These are phyloP conservation scores for Brachystomella parvula DNA, from an alignment of 1,140 invertebrate genomes.

Conservation along the genomic window DNA sequence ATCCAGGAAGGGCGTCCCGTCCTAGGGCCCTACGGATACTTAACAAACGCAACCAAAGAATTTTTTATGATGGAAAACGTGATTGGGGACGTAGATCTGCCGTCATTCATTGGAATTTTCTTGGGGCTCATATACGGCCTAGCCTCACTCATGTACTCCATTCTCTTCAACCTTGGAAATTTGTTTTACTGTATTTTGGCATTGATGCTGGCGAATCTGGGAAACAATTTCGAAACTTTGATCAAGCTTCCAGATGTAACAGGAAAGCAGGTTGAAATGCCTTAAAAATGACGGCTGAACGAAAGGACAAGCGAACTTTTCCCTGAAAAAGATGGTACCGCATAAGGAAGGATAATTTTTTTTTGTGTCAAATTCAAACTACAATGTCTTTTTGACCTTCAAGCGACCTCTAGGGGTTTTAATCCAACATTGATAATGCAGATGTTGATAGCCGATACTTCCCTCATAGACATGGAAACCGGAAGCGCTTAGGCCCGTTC, in stretches of 20 bases:
- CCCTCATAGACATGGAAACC: background rate
- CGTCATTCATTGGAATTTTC: background rate
- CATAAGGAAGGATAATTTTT: background rate
- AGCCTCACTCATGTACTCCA: background rate
- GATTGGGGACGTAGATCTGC: background rate
- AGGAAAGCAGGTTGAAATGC: background rate
- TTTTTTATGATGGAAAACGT: background rate
- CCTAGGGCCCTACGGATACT: background rate
- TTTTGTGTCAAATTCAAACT: background rate
- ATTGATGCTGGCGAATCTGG: background rate
- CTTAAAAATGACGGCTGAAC: no score
- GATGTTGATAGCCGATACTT: background rate
- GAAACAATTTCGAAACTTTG: background rate
- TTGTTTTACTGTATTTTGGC: background rate
- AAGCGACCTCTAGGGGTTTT: background rate
- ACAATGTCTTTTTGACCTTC: background rate
- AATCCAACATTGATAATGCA: background rate
- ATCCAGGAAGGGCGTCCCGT: background rate
- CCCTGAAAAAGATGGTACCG: background rate
- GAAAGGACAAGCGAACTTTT: no score
- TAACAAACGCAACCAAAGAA: background rate
- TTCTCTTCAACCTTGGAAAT: slow-evolving; percentile 1
- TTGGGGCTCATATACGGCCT: background rate
- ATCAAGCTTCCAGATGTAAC: background rate
- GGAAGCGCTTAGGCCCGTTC: background rate